A percentile compares a stretch with the other conserved stretches of the same genome.
phyloP scores from a whole-genome alignment of 2,888 invertebrate species.

The Mythimna loreyi region DNA sequence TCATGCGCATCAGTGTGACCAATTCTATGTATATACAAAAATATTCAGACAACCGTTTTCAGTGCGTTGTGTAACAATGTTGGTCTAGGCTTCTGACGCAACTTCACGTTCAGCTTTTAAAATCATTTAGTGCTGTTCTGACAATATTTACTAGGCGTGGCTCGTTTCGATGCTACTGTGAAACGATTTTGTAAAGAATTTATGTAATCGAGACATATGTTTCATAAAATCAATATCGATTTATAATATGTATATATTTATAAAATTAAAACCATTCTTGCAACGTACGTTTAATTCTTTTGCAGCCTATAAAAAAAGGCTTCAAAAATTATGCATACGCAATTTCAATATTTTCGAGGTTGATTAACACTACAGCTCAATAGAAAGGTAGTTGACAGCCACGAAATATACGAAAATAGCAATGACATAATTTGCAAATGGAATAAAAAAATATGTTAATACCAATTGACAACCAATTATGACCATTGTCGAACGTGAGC shows the following conservation, averaged over 20 bases:
- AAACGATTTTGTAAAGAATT: slow-evolving; percentile 59
- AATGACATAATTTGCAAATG: slow-evolving; percentile 48
- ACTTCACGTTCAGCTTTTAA: slow-evolving; percentile 60
- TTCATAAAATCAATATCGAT: background rate
- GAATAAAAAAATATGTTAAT: slow-evolving; percentile 52
- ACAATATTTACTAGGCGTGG: slow-evolving; percentile 63
- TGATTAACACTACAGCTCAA: slow-evolving; percentile 22
- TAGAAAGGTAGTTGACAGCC: slow-evolving; percentile 41
- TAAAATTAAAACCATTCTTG: background rate
- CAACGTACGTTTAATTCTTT: background rate
- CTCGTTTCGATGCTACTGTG: slow-evolving; percentile 62
- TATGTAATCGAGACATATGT: slow-evolving; percentile 29
- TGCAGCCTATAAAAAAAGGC: background rate
- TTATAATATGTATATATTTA: too few relatives aligned
- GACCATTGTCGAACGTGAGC: slow-evolving; percentile 38
- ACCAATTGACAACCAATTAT: slow-evolving; percentile 41
- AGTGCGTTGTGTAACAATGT: slow-evolving; percentile 60
- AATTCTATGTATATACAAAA: slow-evolving; percentile 14
- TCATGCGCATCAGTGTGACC: slow-evolving; percentile 10
- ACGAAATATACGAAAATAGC: slow-evolving; percentile 46
- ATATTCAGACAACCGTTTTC: slow-evolving; percentile 43
- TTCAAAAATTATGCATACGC: slow-evolving; percentile 3
- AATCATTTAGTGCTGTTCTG: slow-evolving; percentile 69
- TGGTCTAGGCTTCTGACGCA: slow-evolving; percentile 68
- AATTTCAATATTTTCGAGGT: slow-evolving; percentile 19